Evolutionary conservation across 2,888 invertebrate species (phyloP).

Genomic region (Zelleria hepariella): DNA sequence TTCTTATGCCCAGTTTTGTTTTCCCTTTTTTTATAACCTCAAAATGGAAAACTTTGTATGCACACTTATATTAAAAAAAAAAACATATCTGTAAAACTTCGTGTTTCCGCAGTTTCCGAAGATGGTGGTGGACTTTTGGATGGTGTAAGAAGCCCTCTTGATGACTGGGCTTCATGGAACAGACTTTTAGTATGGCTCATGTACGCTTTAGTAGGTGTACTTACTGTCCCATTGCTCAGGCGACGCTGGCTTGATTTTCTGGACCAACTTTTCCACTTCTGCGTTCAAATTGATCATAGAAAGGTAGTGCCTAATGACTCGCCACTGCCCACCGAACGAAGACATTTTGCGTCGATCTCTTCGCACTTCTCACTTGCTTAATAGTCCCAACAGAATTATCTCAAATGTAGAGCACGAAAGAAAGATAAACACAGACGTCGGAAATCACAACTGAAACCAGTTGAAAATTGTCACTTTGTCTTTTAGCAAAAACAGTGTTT

Average conservation of each 20-base stretch:
- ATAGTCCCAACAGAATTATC: slow-evolving; percentile 1
- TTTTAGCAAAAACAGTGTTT: neutral
- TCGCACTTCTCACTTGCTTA: neutral
- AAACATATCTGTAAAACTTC: too few species aligned
- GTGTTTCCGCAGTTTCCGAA: too few species aligned
- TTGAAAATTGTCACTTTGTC: neutral
- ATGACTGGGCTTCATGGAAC: too few species aligned
- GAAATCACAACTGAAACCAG: neutral
- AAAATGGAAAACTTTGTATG: too few species aligned
- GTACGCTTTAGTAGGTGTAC: slow-evolving; percentile 17
- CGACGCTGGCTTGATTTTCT: slow-evolving; percentile 42
- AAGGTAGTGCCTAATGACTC: slow-evolving; percentile 52
- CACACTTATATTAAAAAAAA: too few species aligned
- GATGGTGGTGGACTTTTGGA: too few species aligned
- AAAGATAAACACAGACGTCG: neutral
- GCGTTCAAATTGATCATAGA: slow-evolving; percentile 44
- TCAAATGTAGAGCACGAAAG: neutral
- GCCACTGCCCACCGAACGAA: slow-evolving; percentile 59
- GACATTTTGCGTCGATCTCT: slow-evolving; percentile 34
- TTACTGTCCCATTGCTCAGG: slow-evolving; percentile 61
- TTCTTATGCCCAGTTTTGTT: too few species aligned
- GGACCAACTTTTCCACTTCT: slow-evolving; percentile 53
- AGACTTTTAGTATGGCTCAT: neutral
- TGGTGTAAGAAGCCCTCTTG: too few species aligned
- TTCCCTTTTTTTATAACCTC: too few species aligned